Evolutionary conservation across 1,140 invertebrate species (phyloP).

Genomic region (Metaphire vulgaris): DNA sequence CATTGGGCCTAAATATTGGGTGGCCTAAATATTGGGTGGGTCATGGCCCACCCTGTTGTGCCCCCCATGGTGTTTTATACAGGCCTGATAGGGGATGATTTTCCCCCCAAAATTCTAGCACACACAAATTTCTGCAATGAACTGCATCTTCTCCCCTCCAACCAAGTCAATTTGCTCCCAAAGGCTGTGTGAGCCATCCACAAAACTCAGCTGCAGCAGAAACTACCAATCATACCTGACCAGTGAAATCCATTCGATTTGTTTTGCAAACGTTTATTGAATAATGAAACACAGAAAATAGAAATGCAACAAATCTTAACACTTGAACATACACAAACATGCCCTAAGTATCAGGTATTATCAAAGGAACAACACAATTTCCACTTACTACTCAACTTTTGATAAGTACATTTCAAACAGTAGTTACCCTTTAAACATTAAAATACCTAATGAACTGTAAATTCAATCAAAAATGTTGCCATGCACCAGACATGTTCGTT

Average conservation of each 20-base stretch:
- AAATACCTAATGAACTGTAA: background rate
- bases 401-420: background rate
- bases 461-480: background rate
- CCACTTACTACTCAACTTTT: background rate
- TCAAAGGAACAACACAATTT: background rate
- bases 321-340: background rate
- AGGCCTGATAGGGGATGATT: background rate
- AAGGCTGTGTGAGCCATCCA: background rate
- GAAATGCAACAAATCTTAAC: background rate
- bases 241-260: no score
- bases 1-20: no score
- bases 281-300: background rate
- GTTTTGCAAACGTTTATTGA: slow-evolving; percentile 1
- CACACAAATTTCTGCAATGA: background rate
- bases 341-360: background rate
- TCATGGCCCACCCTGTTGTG: no score
- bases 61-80: no score
- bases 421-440: background rate
- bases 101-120: background rate
- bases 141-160: background rate
- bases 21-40: no score
- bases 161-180: background rate
- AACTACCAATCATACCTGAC: background rate
- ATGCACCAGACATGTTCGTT: background rate
- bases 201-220: background rate